Evolutionary conservation across 2,888 invertebrate species (phyloP), one percentile per base, ranked within the genome.

Genomic region (Venustoraphidia nigricollis): DNA sequence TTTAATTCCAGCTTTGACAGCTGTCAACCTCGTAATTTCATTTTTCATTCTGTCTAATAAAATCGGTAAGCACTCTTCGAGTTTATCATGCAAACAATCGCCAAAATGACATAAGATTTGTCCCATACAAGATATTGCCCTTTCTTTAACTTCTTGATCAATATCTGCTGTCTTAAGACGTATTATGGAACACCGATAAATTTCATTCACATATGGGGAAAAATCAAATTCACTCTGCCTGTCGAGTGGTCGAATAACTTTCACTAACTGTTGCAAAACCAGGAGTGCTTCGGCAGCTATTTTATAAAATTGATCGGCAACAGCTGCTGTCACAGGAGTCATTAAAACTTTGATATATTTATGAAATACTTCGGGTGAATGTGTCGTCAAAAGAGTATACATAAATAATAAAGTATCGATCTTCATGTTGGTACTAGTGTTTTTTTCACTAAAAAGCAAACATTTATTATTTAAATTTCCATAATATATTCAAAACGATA

Each of bases 91-190:
- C 45, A 95, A 67, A 56, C 81, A 79, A 66, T 95, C 93, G 0
- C 94, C 95, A 56, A 96, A 80, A 65, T 91, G 90, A 51, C 90
- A 86, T 44, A 97, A 79, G 45, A 96, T 83, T 66, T 95, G 92
- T 10, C 95, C 94, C 84, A 93, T 91, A 59, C 96, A 93, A 1
- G 93, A 87, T 53, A 98, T 97, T 9, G 98, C 95, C 27, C 94
- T 78, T 63, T 98, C 98, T 66, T 98, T 97, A 0, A 98, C 97
- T 69, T 98, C 98, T 65, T 98, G 97, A 70, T 98, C 98, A 61
- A 97, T 94, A 64, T 98, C 97, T 0, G 95, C 88, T 36, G 96
- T 91, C 59, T 84, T 84, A 38, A 98, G 73, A 50, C 94, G 79
- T 8, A 39, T 39, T 39, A 39, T 39, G 8, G 93, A 91, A 59